Evolutionary conservation across 2,888 invertebrate genomes (phyloP).

Genomic region (Cancer borealis): DNA sequence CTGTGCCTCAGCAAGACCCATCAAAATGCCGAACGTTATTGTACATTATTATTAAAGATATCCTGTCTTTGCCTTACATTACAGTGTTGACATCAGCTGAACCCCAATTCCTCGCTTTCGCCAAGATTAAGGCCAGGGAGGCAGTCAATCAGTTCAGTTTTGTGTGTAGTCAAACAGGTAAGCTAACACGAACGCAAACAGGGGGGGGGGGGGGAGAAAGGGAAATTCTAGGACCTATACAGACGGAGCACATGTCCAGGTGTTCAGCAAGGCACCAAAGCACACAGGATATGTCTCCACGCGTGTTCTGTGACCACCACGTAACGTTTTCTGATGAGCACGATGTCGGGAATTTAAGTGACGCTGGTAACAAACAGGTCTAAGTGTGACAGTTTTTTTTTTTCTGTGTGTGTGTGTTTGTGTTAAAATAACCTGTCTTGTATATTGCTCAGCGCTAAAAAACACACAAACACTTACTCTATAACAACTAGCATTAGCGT

Average conservation of each 20-base stretch:
- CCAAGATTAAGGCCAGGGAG: not conserved
- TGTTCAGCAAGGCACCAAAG: not conserved
- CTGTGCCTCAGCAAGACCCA: not conserved
- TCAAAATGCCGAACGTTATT: not conserved
- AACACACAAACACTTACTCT: not conserved
- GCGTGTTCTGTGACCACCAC: not conserved
- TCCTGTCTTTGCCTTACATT: not conserved
- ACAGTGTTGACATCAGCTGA: not conserved
- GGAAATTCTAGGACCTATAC: not conserved
- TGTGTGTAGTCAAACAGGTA: not conserved
- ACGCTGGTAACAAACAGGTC: not conserved
- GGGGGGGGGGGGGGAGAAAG: not conserved
- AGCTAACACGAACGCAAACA: not conserved
- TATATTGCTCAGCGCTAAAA: not conserved
- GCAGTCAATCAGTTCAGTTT: not conserved
- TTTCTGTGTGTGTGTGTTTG: not conserved
- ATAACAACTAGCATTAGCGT: not conserved
- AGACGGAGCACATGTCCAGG: not conserved
- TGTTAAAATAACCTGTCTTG: not conserved
- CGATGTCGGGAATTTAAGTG: not conserved
- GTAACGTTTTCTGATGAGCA: conserved; percentile 20
- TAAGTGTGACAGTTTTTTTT: not conserved
- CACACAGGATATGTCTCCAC: not conserved
- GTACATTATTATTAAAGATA: not conserved
- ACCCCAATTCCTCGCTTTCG: not conserved